Percentiles rank a stretch among this genome's conserved stretches.
These are phyloP conservation scores for Trichomalopsis sarcophagae DNA, from an alignment of 1,140 invertebrate genomes.

Conservation along the genomic window DNA sequence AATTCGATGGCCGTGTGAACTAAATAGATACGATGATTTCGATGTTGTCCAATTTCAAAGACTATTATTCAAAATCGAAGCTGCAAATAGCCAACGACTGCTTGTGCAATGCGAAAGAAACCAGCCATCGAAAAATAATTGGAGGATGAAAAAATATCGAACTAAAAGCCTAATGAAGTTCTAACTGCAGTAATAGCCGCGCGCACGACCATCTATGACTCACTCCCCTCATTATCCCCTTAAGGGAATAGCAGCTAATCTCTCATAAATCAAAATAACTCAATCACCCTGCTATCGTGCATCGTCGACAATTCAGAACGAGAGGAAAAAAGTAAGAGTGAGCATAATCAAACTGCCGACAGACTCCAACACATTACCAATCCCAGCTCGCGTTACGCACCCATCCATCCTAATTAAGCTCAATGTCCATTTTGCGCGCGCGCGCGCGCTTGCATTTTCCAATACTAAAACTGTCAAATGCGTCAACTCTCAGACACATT, in stretches of 20 bases:
- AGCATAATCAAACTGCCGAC: background rate
- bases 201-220: no score
- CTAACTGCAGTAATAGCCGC: no score
- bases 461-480: conserved; percentile 40
- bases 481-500: conserved; percentile 12
- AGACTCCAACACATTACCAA: background rate
- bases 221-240: background rate
- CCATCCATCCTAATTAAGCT: conserved; percentile 27
- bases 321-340: background rate
- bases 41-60: background rate
- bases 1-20: background rate
- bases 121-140: no score
- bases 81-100: background rate
- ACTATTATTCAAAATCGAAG: background rate
- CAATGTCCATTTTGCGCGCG: conserved; percentile 24
- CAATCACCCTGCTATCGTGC: background rate
- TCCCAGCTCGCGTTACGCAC: background rate
- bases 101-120: no score
- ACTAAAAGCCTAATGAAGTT: no score
- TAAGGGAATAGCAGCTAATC: background rate
- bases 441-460: conserved; percentile 18
- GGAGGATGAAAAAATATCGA: no score
- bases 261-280: conserved; percentile 1
- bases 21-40: background rate
- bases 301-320: no score